Evolutionary conservation across 2,797 vertebrate species (phyloP).

Genomic region (Salmo trutta): DNA sequence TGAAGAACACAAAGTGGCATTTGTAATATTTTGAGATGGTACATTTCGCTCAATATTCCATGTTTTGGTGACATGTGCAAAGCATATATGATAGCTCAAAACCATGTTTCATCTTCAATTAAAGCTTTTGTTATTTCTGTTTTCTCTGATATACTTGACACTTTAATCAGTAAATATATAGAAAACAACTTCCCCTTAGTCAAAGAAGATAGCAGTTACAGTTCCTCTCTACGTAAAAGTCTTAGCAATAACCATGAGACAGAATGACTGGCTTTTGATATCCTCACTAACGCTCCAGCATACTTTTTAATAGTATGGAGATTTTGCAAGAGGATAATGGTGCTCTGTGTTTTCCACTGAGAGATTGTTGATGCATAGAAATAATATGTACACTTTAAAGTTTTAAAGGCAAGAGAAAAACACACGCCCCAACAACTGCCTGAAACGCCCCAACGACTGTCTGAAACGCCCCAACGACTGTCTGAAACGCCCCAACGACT

Average conservation of each 20-base stretch:
- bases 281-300: not conserved
- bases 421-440: not conserved
- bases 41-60: no score
- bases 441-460: no score
- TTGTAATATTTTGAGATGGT: no score
- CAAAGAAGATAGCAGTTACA: not conserved
- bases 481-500: no score
- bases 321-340: constrained; percentile 31
- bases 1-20: no score
- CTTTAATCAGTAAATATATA: not conserved
- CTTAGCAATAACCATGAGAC: not conserved
- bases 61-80: no score
- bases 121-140: no score
- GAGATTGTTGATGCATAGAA: constrained; percentile 59
- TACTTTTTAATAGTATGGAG: constrained; percentile 50
- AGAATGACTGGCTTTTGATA: constrained; percentile 4
- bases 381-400: constrained; percentile 68
- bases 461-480: no score
- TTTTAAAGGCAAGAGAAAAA: constrained; percentile 38
- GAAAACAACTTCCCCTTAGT: not conserved
- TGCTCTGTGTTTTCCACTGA: constrained; percentile 26
- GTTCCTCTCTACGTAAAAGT: not conserved
- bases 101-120: no score
- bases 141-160: no score
- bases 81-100: no score